Conservation (phyloP, 2,113 vertebrate species). For the Carassius gibelio region DNA sequence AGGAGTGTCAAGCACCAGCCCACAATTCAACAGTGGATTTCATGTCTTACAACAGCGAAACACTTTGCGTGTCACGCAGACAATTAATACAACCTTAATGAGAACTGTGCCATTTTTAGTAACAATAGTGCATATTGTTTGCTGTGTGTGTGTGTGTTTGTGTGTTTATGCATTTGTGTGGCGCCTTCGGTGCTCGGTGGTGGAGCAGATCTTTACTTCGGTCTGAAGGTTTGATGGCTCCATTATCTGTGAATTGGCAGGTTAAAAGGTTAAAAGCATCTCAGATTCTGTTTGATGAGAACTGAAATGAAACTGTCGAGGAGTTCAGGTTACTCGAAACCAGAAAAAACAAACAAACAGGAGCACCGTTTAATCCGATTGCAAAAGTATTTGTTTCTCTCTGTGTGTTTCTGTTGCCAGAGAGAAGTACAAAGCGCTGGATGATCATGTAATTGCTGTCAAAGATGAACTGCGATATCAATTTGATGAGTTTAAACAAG, state of each 20-base stretch:
- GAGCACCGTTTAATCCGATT: not conserved
- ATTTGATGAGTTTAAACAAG: slow-evolving; percentile 30
- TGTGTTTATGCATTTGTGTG: slow-evolving; percentile 44
- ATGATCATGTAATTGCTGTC: not conserved
- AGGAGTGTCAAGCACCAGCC: slow-evolving; percentile 33
- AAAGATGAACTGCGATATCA: slow-evolving; percentile 10
- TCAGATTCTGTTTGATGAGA: slow-evolving; percentile 6
- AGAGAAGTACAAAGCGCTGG: slow-evolving; percentile 7
- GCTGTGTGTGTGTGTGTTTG: slow-evolving; percentile 31
- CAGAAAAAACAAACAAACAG: not conserved
- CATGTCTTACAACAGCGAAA: slow-evolving; percentile 23
- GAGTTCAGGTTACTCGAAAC: slow-evolving; percentile 1
- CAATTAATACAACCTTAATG: slow-evolving; percentile 30
- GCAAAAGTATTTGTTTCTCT: slow-evolving; percentile 2
- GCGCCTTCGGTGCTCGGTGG: slow-evolving; percentile 29
- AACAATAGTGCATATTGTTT: slow-evolving; percentile 29
- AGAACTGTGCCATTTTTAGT: slow-evolving; percentile 46
- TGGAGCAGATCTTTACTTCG: not conserved
- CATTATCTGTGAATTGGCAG: slow-evolving; percentile 32
- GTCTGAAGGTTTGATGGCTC: slow-evolving; percentile 26
- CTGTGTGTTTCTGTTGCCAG: slow-evolving; percentile 11
- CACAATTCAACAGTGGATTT: slow-evolving; percentile 34
- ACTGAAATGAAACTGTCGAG: slow-evolving; percentile 5
- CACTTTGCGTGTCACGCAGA: not conserved
- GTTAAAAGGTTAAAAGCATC: slow-evolving; percentile 27